Evolutionary conservation across 2,797 vertebrate genomes (phyloP).

Genomic region (Periophthalmus magnuspinnatus): DNA sequence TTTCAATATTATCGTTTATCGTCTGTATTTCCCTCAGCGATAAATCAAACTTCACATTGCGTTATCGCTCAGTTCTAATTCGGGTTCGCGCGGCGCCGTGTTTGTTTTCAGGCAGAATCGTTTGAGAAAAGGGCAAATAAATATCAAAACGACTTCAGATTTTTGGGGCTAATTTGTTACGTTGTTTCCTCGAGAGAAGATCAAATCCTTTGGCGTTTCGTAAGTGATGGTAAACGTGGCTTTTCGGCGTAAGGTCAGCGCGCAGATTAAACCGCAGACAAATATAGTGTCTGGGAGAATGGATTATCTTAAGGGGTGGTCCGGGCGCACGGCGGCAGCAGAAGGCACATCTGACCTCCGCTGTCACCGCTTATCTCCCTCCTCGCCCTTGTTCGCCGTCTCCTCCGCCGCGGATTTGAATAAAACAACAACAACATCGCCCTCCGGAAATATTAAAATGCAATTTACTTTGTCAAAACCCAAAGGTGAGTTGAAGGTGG

Average conservation of each 20-base stretch:
- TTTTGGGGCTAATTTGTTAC: background rate
- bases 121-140: background rate
- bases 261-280: background rate
- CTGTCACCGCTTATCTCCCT: slow-evolving; percentile 13
- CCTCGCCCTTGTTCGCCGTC: slow-evolving; percentile 8
- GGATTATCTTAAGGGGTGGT: background rate
- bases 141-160: background rate
- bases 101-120: too few relatives aligned
- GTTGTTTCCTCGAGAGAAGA: background rate
- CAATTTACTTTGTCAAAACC: slow-evolving; percentile 13
- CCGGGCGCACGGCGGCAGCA: background rate
- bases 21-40: too few relatives aligned
- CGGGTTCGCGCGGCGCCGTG: too few relatives aligned
- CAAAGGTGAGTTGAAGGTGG: slow-evolving; percentile 6
- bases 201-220: background rate
- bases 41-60: too few relatives aligned
- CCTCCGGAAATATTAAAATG: slow-evolving; percentile 9
- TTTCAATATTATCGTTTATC: too few relatives aligned
- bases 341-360: slow-evolving; percentile 4
- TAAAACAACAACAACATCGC: slow-evolving; percentile 10
- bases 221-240: background rate
- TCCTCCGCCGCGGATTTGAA: background rate
- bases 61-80: too few relatives aligned
- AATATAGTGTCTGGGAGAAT: background rate
- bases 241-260: background rate